Conservation (phyloP, 1,140 invertebrate genomes). For the Drosophila lacteicornis region DNA sequence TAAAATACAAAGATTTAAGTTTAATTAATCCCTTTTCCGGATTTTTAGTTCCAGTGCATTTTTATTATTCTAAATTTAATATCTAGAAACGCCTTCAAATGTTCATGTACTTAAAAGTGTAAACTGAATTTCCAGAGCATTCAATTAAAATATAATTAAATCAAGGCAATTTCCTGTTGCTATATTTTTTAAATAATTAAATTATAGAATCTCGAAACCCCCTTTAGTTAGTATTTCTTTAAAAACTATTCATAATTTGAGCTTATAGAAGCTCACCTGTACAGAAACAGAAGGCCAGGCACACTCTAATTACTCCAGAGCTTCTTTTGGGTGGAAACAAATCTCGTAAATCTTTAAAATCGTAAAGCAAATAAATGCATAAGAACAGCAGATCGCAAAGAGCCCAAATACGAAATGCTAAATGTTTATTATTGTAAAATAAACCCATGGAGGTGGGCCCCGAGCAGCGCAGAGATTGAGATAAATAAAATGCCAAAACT, state of each 20-base stretch:
- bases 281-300: conserved; percentile 28
- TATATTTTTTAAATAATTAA: neutral
- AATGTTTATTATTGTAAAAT: conserved; percentile 77
- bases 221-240: neutral
- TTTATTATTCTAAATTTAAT: neutral
- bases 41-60: neutral
- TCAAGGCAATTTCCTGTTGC: neutral
- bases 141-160: neutral
- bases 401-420: conserved; percentile 46
- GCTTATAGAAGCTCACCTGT: conserved; percentile 11
- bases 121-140: neutral
- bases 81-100: neutral
- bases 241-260: neutral
- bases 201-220: neutral
- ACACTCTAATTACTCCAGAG: conserved; percentile 28
- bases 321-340: conserved; percentile 42
- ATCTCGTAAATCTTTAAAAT: conserved; percentile 76
- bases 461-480: conserved; percentile 38
- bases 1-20: too few relatives aligned
- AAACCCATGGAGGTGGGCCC: conserved; percentile 29
- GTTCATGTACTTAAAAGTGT: neutral
- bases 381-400: conserved; percentile 42
- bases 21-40: too few relatives aligned
- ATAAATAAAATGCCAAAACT: conserved; percentile 65
- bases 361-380: conserved; percentile 71